A percentile compares a stretch with the other conserved stretches of the same genome.
Conservation (phyloP, 2,888 invertebrate genomes). For the Drosophila yooni region DNA sequence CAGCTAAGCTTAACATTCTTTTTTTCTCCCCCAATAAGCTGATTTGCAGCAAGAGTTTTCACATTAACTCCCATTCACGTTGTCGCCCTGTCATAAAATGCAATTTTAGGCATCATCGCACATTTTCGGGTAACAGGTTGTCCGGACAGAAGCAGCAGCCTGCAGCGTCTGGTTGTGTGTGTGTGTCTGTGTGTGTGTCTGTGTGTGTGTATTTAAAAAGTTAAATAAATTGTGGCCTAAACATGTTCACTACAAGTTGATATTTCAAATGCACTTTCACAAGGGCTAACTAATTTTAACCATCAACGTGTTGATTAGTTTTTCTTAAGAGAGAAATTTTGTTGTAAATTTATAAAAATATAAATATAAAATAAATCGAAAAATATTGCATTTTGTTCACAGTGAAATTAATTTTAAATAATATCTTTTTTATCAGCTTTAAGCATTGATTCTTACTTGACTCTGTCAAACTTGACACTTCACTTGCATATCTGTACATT, state of each 20-base stretch:
- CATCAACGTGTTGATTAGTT: too few species aligned
- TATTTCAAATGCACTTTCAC: neutral
- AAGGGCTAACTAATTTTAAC: neutral
- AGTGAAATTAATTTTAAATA: neutral
- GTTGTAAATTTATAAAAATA: too few species aligned
- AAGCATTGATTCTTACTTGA: neutral
- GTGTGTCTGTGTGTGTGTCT: neutral
- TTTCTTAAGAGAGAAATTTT: too few species aligned
- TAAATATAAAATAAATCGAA: neutral
- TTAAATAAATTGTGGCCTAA: conserved; percentile 17
- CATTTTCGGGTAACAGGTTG: conserved; percentile 44
- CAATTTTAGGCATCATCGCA: conserved; percentile 46
- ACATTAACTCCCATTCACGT: conserved; percentile 26
- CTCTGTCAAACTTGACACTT: conserved; percentile 3
- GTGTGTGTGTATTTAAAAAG: conserved; percentile 1
- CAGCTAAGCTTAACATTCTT: conserved; percentile 50
- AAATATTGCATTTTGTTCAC: neutral
- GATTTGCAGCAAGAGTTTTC: conserved; percentile 39
- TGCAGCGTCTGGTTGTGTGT: neutral
- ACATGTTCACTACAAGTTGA: neutral
- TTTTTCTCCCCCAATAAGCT: conserved; percentile 29
- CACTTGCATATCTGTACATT: conserved; percentile 20
- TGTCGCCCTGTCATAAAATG: conserved; percentile 34
- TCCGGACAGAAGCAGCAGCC: neutral
- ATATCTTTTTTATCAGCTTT: neutral